These are phyloP conservation scores for Panonychus citri DNA, from an alignment of 1,140 invertebrate species.

Conservation along the genomic window DNA sequence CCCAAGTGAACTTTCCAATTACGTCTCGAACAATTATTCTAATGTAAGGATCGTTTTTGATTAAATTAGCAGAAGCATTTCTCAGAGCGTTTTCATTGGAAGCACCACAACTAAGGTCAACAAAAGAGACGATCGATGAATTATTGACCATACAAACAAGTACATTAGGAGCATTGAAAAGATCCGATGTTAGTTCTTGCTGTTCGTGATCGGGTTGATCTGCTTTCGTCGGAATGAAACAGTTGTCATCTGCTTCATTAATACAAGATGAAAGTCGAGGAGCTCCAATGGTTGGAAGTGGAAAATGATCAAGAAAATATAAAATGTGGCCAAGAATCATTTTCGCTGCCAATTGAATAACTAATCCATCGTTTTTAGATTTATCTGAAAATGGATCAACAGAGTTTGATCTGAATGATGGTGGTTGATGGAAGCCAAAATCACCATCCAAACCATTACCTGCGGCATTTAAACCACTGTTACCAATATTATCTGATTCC, in stretches of 20 bases:
- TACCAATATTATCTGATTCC: neutral
- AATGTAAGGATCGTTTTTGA: neutral
- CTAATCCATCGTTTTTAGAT: neutral
- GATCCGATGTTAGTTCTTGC: slow-evolving; percentile 46
- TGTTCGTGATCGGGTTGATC: slow-evolving; percentile 37
- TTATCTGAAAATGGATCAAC: neutral
- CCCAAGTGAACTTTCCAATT: slow-evolving; percentile 91
- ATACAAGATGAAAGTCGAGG: slow-evolving; percentile 57
- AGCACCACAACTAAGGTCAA: slow-evolving; percentile 35
- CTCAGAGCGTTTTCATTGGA: too few species aligned
- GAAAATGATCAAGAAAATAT: slow-evolving; percentile 68
- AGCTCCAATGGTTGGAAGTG: slow-evolving; percentile 56
- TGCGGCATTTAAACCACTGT: too few species aligned
- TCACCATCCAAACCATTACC: neutral
- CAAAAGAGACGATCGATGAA: slow-evolving; percentile 55
- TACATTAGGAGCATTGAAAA: slow-evolving; percentile 64
- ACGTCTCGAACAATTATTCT: slow-evolving; percentile 67
- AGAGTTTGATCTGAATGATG: too few species aligned
- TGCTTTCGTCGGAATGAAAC: slow-evolving; percentile 35
- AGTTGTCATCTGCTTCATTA: slow-evolving; percentile 76
- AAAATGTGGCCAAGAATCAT: slow-evolving; percentile 47
- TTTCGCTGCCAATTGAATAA: slow-evolving; percentile 1
- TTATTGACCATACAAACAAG: slow-evolving; percentile 63
- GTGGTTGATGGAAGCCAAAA: neutral
- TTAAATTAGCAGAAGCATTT: neutral